A percentile compares a stretch with the other conserved stretches of the same genome.
phyloP scores from a whole-genome alignment of 2,888 invertebrate species.

The Disparrhopalites patrizii region DNA sequence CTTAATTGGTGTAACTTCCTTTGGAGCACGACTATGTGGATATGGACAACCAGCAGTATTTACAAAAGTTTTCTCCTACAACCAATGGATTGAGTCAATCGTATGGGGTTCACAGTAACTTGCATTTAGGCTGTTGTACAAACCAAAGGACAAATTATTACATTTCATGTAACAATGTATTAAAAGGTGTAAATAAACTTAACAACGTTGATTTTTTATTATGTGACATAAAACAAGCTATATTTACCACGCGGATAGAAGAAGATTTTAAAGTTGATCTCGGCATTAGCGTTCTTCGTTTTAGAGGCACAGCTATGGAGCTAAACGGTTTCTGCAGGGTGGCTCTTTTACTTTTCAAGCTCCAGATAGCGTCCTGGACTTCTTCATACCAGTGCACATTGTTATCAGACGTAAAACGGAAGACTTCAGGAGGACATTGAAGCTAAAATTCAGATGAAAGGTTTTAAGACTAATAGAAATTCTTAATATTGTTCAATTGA shows the following conservation, averaged over 20 bases:
- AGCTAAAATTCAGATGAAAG: constrained; percentile 1
- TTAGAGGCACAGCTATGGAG: constrained; percentile 13
- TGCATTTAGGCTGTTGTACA: not conserved
- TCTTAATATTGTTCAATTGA: no score
- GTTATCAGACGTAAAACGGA: constrained; percentile 6
- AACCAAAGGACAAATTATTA: no score
- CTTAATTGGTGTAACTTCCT: constrained; percentile 37
- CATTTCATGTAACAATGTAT: no score
- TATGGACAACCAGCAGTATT: constrained; percentile 41
- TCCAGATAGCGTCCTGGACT: constrained; percentile 25
- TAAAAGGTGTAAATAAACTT: no score
- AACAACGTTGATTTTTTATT: no score
- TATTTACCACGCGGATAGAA: not conserved
- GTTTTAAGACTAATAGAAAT: not conserved
- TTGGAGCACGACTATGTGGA: constrained; percentile 40
- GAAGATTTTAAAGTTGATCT: not conserved
- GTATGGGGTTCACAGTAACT: constrained; percentile 26
- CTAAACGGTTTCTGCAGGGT: constrained; percentile 26
- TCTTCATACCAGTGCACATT: constrained; percentile 19
- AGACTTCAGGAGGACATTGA: constrained; percentile 19
- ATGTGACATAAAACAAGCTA: no score
- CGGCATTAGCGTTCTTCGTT: not conserved
- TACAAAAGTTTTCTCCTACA: constrained; percentile 39
- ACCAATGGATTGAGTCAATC: constrained; percentile 40
- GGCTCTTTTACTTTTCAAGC: constrained; percentile 18